A percentile compares a stretch with the other conserved stretches of the same genome.
These are phyloP conservation scores for Macrocentrus cingulum DNA, from an alignment of 1,140 invertebrate species.

Conservation along the genomic window DNA sequence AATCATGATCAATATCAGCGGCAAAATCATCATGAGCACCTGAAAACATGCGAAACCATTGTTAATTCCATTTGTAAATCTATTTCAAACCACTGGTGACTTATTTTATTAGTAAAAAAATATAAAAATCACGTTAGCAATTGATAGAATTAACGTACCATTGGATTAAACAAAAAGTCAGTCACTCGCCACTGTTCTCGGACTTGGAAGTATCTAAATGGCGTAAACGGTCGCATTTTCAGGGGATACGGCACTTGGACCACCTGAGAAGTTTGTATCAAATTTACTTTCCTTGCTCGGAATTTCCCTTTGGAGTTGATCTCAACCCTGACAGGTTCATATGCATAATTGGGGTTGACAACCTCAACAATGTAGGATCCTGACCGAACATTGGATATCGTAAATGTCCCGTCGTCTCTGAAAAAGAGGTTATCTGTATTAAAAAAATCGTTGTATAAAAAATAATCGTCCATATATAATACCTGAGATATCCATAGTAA, in stretches of 20 bases:
- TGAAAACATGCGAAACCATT: constrained; percentile 40
- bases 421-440: constrained; percentile 29
- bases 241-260: constrained; percentile 90
- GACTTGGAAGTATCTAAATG: constrained; percentile 89
- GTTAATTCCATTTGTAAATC: neutral
- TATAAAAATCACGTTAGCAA: constrained; percentile 6
- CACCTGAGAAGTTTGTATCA: constrained; percentile 87
- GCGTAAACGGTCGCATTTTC: constrained; percentile 78
- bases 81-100: neutral
- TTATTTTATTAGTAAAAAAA: constrained; percentile 3
- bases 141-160: constrained; percentile 61
- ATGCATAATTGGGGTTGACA: constrained; percentile 85
- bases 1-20: constrained; percentile 87
- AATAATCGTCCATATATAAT: constrained; percentile 18
- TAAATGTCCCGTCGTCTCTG: constrained; percentile 91
- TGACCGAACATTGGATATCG: constrained; percentile 84
- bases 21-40: constrained; percentile 95
- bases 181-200: constrained; percentile 94
- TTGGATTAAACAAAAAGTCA: constrained; percentile 94
- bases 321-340: constrained; percentile 90
- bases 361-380: constrained; percentile 96
- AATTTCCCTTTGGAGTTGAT: constrained; percentile 96
- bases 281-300: constrained; percentile 91
- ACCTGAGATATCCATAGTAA: constrained; percentile 81
- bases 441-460: constrained; percentile 9